Percentiles rank a stretch among this genome's conserved stretches.
Evolutionary conservation across 2,888 invertebrate genomes (phyloP).

Genomic region (Eupsilia transversa): DNA sequence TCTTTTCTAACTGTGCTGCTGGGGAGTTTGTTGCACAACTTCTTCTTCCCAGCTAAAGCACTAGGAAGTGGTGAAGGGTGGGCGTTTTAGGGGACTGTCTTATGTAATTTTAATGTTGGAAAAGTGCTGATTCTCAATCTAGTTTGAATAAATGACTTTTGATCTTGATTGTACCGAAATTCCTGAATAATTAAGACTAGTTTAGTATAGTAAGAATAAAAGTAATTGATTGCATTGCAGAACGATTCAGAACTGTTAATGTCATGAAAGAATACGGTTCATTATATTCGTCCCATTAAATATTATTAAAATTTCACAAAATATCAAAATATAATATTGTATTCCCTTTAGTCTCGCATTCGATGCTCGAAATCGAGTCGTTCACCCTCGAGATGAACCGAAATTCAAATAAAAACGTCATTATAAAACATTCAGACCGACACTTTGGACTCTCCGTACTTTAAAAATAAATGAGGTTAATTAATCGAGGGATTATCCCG

Average conservation of each 20-base stretch:
- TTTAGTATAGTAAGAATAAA: neutral
- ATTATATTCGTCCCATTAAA: neutral
- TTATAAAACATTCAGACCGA: slow-evolving; percentile 57
- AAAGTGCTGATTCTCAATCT: no score
- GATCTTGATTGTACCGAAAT: no score
- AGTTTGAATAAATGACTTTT: no score
- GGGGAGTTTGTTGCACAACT: no score
- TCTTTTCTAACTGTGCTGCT: no score
- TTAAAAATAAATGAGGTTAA: slow-evolving; percentile 66
- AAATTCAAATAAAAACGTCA: slow-evolving; percentile 57
- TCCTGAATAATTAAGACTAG: neutral
- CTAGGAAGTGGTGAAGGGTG: no score
- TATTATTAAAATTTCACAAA: slow-evolving; percentile 34
- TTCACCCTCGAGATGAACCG: slow-evolving; percentile 44
- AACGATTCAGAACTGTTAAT: slow-evolving; percentile 4
- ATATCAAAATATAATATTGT: slow-evolving; percentile 11
- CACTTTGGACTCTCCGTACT: slow-evolving; percentile 47
- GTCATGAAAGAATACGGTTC: slow-evolving; percentile 13
- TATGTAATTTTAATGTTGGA: no score
- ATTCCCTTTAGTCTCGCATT: slow-evolving; percentile 26
- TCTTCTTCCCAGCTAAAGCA: no score
- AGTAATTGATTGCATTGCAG: neutral
- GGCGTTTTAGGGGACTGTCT: no score
- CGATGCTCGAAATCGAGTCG: slow-evolving; percentile 19
- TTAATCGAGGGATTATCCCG: slow-evolving; percentile 66